Evolutionary conservation across 1,140 invertebrate genomes (phyloP).

Genomic region (Cylas formicarius): DNA sequence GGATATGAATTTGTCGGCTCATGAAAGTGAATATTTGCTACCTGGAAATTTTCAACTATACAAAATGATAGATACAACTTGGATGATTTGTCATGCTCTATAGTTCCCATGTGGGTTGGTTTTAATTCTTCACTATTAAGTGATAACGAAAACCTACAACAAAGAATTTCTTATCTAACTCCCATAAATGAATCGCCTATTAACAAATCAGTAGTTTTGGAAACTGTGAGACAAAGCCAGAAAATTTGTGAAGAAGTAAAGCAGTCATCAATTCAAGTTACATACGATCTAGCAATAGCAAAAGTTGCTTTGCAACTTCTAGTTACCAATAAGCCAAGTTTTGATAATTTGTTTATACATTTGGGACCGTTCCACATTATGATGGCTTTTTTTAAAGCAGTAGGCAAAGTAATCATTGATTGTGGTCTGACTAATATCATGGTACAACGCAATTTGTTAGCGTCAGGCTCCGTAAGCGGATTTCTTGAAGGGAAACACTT

Average conservation of each 20-base stretch:
- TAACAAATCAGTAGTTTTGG: conserved; percentile 29
- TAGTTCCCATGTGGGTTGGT: conserved; percentile 30
- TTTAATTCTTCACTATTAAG: conserved; percentile 24
- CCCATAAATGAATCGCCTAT: conserved; percentile 37
- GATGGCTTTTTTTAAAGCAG: conserved; percentile 39
- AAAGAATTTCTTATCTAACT: conserved; percentile 29
- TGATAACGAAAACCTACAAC: conserved; percentile 14
- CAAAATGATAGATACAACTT: conserved; percentile 17
- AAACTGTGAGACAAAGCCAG: conserved; percentile 34
- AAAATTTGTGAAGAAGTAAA: conserved; percentile 26
- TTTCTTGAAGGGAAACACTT: conserved; percentile 39
- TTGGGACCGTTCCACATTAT: conserved; percentile 38
- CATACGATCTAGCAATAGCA: conserved; percentile 36
- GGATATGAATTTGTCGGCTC: conserved; percentile 8
- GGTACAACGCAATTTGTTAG: conserved; percentile 34
- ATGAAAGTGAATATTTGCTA: conserved; percentile 3
- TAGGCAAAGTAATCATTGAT: conserved; percentile 37
- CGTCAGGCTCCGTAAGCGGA: conserved; percentile 33
- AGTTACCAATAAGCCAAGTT: conserved; percentile 15
- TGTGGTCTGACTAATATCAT: conserved; percentile 38
- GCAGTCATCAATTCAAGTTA: conserved; percentile 36
- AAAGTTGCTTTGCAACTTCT: conserved; percentile 38
- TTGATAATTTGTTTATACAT: conserved; percentile 36
- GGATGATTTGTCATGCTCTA: conserved; percentile 23
- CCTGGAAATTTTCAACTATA: conserved; percentile 4